phyloP scores from a whole-genome alignment of 1,140 invertebrate genomes.

The Papilio machaon region DNA sequence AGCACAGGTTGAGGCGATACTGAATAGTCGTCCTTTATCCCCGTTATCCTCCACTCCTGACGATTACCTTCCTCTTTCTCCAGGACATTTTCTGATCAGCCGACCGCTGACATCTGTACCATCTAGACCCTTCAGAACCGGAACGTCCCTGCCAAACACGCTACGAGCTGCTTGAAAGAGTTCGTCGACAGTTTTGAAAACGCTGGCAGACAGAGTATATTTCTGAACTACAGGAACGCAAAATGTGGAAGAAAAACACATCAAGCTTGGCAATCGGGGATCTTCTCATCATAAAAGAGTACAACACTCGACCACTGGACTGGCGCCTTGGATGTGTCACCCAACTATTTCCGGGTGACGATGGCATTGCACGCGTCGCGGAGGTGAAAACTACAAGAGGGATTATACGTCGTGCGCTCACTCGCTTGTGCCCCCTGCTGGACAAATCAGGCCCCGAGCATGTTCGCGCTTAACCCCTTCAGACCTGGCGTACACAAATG shows the following conservation, averaged over 20 bases:
- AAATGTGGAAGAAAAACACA: constrained; percentile 42
- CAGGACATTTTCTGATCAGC: constrained; percentile 62
- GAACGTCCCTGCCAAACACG: constrained; percentile 28
- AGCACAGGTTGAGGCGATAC: constrained; percentile 58
- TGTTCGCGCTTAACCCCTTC: constrained; percentile 24
- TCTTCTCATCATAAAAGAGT: too few species aligned
- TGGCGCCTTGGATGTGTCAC: constrained; percentile 53
- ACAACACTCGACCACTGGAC: constrained; percentile 43
- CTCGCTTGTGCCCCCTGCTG: constrained; percentile 45
- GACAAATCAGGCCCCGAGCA: background rate
- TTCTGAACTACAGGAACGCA: constrained; percentile 42
- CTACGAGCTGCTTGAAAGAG: constrained; percentile 40
- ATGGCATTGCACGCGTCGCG: constrained; percentile 51
- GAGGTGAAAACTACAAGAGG: constrained; percentile 50
- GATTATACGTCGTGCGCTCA: constrained; percentile 38
- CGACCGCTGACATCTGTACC: constrained; percentile 44
- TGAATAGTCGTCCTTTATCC: constrained; percentile 72
- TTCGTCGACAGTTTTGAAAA: constrained; percentile 46
- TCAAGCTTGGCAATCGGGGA: constrained; percentile 40
- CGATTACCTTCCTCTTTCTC: constrained; percentile 58
- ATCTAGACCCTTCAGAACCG: constrained; percentile 17
- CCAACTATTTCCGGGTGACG: constrained; percentile 45
- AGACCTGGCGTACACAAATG: too few species aligned
- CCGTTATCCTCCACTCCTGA: constrained; percentile 58
- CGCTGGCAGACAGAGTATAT: constrained; percentile 43